Evolutionary conservation across 2,113 vertebrate species (phyloP), one percentile per base, ranked within the genome.

Genomic region (Rhynchomys soricoides): DNA sequence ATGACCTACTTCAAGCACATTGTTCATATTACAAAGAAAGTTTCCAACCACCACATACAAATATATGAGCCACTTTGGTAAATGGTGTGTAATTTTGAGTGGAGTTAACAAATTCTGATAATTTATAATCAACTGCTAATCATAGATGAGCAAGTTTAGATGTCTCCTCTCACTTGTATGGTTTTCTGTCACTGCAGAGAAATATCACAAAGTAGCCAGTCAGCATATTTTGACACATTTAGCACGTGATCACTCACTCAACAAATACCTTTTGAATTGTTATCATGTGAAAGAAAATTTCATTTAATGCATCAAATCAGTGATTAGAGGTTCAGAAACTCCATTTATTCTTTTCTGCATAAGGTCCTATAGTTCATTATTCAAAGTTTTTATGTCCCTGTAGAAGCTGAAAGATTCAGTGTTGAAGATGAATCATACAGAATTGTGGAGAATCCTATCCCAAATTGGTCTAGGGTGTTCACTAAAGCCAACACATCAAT

Each of bases 291-390:
- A 59, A 89, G 40, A 16, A 3, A 86, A 29, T 87, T 79, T 95
- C 57, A 52, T 90, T 90, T 96, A 24, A 73, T 81, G 73, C 4
- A 59, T 9, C 45, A 82, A 43, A 73, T 88, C 78, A 71, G 57
- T 52, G 71, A 81, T n/a, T 77, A 40, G 48, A 87, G 92, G 68
- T 92, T 86, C 64, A 59, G 43, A 81, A 15, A 88, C 81, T 88
- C 95, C 70, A 48, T 0, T 77, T 68, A 57, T 11, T 95, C 19
- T 75, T 7, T 87, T 52, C 15, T 81, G 75, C 9, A 70, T 50
- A 71, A 57, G 55, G 64, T 43, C 43, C 83, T 90, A 13, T n/a
- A 24, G 75, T 83, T 95, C 16, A 62, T 82, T 95, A 94, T 90
- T 90, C 55, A 37, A n/a, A 66, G 16, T 7, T 43, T 24, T 29